A percentile compares a stretch with the other conserved stretches of the same genome.
Evolutionary conservation across 2,888 invertebrate species (phyloP).

Genomic region (Drymonia ruficornis): DNA sequence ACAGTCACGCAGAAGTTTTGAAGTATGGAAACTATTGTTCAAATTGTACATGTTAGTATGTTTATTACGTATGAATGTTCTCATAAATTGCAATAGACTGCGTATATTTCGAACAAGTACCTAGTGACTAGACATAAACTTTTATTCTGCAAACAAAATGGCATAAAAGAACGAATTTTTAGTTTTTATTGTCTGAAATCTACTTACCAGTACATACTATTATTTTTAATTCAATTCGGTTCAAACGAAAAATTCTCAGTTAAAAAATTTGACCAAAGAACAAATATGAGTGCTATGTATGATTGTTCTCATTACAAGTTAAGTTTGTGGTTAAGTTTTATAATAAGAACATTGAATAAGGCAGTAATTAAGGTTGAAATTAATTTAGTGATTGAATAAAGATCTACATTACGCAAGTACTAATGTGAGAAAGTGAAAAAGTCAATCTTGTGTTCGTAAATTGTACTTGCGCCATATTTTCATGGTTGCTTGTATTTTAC

Average conservation of each 20-base stretch:
- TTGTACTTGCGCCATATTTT: not conserved
- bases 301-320: slow-evolving; percentile 40
- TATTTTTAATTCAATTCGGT: not conserved
- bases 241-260: slow-evolving; percentile 39
- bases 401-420: not conserved
- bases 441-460: not conserved
- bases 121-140: too few relatives aligned
- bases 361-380: slow-evolving; percentile 5
- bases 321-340: slow-evolving; percentile 37
- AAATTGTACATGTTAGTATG: not conserved
- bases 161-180: not conserved
- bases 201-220: not conserved
- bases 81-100: slow-evolving; percentile 1
- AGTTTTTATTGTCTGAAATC: not conserved
- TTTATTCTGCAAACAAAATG: not conserved
- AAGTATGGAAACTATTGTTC: not conserved
- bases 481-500: slow-evolving; percentile 21
- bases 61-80: not conserved
- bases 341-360: slow-evolving; percentile 12
- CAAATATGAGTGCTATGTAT: slow-evolving; percentile 52
- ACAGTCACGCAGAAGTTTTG: too few relatives aligned
- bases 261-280: slow-evolving; percentile 62
- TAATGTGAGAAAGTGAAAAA: not conserved
- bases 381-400: slow-evolving; percentile 15
- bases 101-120: not conserved